phyloP scores from a whole-genome alignment of 2,797 vertebrate genomes.

The Neosilurus mollespiculum region DNA sequence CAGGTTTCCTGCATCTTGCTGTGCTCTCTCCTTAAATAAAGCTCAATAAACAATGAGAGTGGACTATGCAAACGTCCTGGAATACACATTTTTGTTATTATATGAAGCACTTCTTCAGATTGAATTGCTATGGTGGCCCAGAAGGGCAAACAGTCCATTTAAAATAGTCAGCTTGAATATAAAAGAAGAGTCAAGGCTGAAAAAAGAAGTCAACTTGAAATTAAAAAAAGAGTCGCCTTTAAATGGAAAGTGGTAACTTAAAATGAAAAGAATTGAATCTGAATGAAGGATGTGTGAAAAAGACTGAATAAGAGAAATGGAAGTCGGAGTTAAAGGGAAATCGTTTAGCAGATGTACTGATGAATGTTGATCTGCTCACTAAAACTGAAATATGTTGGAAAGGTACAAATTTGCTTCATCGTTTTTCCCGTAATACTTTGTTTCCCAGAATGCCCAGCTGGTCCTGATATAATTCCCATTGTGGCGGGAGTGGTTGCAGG shows the following conservation, averaged over 20 bases:
- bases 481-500: conserved; percentile 95
- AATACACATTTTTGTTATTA: neutral
- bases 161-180: no score
- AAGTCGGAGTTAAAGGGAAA: neutral
- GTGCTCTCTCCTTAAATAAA: neutral
- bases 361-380: neutral
- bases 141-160: no score
- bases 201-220: no score
- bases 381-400: neutral
- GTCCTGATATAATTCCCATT: conserved; percentile 95
- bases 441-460: conserved; percentile 88
- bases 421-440: neutral
- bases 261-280: no score
- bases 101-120: neutral
- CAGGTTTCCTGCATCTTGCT: neutral
- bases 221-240: no score
- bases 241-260: no score
- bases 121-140: neutral
- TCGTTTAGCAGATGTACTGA: neutral
- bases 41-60: neutral
- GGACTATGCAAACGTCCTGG: neutral
- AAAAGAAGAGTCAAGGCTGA: no score
- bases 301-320: no score
- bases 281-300: no score
- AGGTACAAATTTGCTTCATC: neutral